Percentiles rank a stretch among this genome's conserved stretches.
Evolutionary conservation across 2,113 vertebrate species (phyloP).

Genomic region (Hyaena hyaena): DNA sequence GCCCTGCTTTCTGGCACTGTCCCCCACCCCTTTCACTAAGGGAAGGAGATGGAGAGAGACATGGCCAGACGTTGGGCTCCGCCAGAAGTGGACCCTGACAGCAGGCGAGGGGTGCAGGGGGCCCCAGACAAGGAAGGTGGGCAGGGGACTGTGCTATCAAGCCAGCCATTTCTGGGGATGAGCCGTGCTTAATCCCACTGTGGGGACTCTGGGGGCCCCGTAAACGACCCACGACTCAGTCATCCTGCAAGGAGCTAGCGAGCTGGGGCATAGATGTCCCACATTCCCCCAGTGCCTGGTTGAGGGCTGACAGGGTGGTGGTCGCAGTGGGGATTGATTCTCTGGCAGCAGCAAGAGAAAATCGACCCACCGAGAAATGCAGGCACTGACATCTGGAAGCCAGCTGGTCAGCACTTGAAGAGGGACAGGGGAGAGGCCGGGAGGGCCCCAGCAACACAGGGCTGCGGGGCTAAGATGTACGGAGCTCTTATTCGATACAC

Average conservation of each 20-base stretch:
- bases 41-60: background rate
- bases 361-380: accelerated
- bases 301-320: background rate
- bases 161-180: background rate
- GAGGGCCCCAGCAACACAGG: accelerated
- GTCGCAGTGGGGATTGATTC: accelerated
- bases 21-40: background rate
- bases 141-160: background rate
- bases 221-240: background rate
- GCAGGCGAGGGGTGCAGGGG: background rate
- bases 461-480: accelerated
- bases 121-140: background rate
- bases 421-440: accelerated
- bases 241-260: too few relatives aligned
- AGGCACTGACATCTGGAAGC: background rate
- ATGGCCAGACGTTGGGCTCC: accelerated
- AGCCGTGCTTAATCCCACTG: too few relatives aligned
- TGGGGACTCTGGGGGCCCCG: background rate
- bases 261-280: background rate
- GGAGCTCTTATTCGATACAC: background rate
- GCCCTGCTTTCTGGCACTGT: background rate
- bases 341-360: background rate
- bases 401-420: accelerated
- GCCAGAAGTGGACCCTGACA: background rate
- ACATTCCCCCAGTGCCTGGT: background rate